phyloP scores from a whole-genome alignment of 2,797 vertebrate genomes.

The Ptychadena robeensis region DNA sequence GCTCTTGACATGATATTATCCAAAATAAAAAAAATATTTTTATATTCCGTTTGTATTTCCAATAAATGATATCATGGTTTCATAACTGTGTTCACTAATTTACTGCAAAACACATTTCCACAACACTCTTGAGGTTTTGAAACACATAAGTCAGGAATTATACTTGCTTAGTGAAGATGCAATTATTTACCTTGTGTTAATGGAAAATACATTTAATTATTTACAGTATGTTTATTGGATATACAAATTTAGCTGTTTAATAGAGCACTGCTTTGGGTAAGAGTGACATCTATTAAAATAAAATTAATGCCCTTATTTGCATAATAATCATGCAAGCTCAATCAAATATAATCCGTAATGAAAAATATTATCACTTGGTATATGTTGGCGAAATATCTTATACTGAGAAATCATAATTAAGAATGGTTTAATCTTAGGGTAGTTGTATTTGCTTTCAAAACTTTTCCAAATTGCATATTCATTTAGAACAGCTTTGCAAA shows the following conservation, averaged over 20 bases:
- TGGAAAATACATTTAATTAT: constrained; percentile 57
- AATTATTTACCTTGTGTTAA: constrained; percentile 61
- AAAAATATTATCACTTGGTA: constrained; percentile 45
- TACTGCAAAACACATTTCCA: neutral
- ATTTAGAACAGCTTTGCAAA: neutral
- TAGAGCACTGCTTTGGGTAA: constrained; percentile 52
- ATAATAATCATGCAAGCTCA: constrained; percentile 50
- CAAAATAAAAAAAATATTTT: neutral
- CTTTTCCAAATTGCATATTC: constrained; percentile 3
- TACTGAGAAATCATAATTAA: constrained; percentile 27
- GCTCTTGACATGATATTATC: neutral
- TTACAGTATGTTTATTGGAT: constrained; percentile 59
- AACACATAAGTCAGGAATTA: constrained; percentile 31
- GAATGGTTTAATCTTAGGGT: constrained; percentile 22
- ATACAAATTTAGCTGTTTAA: constrained; percentile 58
- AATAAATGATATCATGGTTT: neutral
- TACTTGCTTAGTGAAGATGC: constrained; percentile 34
- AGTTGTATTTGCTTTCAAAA: neutral
- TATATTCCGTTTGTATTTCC: neutral
- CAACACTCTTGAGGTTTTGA: constrained; percentile 21
- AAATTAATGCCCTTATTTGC: constrained; percentile 55
- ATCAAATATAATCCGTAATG: constrained; percentile 47
- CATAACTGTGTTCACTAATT: constrained; percentile 30
- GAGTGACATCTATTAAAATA: constrained; percentile 60
- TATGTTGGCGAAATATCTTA: constrained; percentile 42